Conservation (phyloP, 2,797 vertebrate genomes). For the Notolabrus celidotus region DNA sequence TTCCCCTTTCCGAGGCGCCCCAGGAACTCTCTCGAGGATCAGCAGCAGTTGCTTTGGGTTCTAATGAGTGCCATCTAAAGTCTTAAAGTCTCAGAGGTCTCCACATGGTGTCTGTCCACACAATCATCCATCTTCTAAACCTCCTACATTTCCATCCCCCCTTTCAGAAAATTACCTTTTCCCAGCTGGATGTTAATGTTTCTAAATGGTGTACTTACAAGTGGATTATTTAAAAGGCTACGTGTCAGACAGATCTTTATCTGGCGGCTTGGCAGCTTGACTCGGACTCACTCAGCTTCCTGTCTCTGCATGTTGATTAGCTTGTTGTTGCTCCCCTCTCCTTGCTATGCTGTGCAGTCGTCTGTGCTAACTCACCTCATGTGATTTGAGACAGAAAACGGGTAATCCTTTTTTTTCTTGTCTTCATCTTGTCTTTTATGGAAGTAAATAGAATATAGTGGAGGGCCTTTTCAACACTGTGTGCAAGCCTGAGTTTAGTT, state of each 20-base stretch:
- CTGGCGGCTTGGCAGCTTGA: slow-evolving; percentile 74
- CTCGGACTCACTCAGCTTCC: slow-evolving; percentile 65
- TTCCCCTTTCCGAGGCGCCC: slow-evolving; percentile 29
- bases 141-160: slow-evolving; percentile 5
- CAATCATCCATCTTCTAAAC: slow-evolving; percentile 52
- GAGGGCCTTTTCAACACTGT: too few species aligned
- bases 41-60: slow-evolving; percentile 57
- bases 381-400: slow-evolving; percentile 48
- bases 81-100: slow-evolving; percentile 45
- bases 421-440: slow-evolving; percentile 7
- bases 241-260: slow-evolving; percentile 79
- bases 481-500: not conserved
- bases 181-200: slow-evolving; percentile 70
- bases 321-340: slow-evolving; percentile 52
- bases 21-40: slow-evolving; percentile 48
- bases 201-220: slow-evolving; percentile 76
- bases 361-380: slow-evolving; percentile 55
- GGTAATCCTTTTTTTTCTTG: slow-evolving; percentile 40
- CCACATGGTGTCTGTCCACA: slow-evolving; percentile 45
- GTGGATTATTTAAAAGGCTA: slow-evolving; percentile 83
- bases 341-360: slow-evolving; percentile 54
- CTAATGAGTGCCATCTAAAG: slow-evolving; percentile 73
- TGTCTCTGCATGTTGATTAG: slow-evolving; percentile 81
- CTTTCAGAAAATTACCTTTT: slow-evolving; percentile 58
- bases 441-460: slow-evolving; percentile 23